Evolutionary conservation across 2,888 invertebrate species (phyloP).

Genomic region (Eulithis testata): DNA sequence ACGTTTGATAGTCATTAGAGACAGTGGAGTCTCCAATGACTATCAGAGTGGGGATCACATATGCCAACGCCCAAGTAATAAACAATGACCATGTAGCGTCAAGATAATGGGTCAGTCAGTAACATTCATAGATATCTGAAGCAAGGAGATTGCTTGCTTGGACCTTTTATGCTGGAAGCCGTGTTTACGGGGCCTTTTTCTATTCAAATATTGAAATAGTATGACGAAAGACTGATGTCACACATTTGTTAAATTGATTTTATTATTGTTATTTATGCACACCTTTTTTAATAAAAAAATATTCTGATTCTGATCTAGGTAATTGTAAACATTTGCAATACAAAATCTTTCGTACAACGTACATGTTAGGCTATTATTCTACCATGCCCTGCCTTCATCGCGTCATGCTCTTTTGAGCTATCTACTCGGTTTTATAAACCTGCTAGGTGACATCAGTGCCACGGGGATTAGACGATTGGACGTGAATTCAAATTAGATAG

Average conservation of each 20-base stretch:
- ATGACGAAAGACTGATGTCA: too few species aligned
- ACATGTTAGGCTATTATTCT: too few species aligned
- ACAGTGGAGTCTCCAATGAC: background rate
- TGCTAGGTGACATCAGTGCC: conserved; percentile 5
- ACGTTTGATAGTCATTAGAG: conserved; percentile 10
- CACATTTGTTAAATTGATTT: too few species aligned
- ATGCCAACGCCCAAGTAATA: conserved; percentile 2
- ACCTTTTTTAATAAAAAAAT: too few species aligned
- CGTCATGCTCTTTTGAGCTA: background rate
- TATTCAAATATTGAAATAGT: too few species aligned
- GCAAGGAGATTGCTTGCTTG: background rate
- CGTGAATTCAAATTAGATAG: conserved; percentile 21
- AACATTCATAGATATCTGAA: background rate
- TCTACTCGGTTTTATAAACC: background rate
- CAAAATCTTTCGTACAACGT: too few species aligned
- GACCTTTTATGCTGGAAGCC: background rate
- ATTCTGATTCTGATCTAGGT: too few species aligned
- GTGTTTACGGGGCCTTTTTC: too few species aligned
- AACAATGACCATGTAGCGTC: conserved; percentile 12
- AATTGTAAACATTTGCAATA: too few species aligned
- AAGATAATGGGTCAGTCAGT: conserved; percentile 21
- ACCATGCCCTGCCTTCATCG: too few species aligned
- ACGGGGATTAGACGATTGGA: conserved; percentile 21
- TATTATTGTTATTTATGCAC: too few species aligned
- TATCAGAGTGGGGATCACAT: conserved; percentile 1